Conservation (phyloP, 2,888 invertebrate species). For the Theretra japonica region DNA sequence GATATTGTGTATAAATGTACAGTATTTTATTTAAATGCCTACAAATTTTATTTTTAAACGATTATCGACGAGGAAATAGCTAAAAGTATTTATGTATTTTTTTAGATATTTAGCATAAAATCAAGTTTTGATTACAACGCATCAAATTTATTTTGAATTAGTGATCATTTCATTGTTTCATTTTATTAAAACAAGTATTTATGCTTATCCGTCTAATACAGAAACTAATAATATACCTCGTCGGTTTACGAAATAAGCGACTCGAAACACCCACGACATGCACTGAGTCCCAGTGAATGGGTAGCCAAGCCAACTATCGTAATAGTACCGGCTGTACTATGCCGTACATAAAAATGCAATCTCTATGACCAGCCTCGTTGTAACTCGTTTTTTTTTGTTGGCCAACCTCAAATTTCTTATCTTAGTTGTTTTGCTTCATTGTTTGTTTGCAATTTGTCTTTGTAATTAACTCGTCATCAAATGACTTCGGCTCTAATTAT, state of each 20-base stretch:
- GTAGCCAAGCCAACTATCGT: not conserved
- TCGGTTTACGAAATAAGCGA: constrained; percentile 2
- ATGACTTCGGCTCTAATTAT: too few species aligned
- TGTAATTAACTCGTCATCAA: not conserved
- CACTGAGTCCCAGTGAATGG: constrained; percentile 5
- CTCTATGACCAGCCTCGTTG: not conserved
- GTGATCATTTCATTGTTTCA: not conserved
- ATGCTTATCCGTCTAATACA: not conserved
- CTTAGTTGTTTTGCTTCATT: not conserved
- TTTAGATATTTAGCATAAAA: too few species aligned
- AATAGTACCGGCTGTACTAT: constrained; percentile 2
- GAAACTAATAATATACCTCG: not conserved
- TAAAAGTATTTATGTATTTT: too few species aligned
- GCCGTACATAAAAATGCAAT: constrained; percentile 9
- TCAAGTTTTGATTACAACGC: too few species aligned
- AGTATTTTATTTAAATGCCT: too few species aligned
- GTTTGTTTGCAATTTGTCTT: not conserved
- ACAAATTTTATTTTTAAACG: too few species aligned
- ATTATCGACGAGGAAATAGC: too few species aligned
- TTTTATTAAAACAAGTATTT: too few species aligned
- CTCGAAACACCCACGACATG: not conserved
- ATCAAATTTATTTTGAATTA: too few species aligned
- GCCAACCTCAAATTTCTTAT: constrained; percentile 2
- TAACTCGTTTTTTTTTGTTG: constrained; percentile 2
- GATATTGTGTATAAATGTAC: too few species aligned